Evolutionary conservation across 2,888 invertebrate genomes (phyloP).

Genomic region (Incurvaria masculella): DNA sequence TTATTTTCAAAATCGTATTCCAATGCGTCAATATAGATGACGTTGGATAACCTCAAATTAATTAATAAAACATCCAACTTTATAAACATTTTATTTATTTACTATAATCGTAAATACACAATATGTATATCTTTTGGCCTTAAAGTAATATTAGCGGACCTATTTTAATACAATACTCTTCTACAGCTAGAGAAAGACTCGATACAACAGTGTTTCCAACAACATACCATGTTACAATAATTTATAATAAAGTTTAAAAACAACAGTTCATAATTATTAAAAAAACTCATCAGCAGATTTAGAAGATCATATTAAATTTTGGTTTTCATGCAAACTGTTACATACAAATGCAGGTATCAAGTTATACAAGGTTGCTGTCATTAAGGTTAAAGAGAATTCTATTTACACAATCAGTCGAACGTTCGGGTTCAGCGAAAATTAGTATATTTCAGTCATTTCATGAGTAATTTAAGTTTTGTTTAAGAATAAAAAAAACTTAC

Average conservation of each 20-base stretch:
- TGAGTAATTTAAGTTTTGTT: no score
- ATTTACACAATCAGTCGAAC: no score
- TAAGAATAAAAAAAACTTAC: no score
- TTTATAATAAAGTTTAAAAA: background rate
- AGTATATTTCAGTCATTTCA: no score
- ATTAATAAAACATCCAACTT: background rate
- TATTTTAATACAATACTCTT: conserved; percentile 40
- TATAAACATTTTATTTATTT: conserved; percentile 3
- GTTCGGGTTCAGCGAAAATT: no score
- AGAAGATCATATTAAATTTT: background rate
- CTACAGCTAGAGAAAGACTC: conserved; percentile 40
- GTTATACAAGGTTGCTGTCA: no score
- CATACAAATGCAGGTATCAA: no score
- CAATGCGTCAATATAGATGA: no score
- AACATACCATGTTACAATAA: no score
- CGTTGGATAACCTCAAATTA: no score
- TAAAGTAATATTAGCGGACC: conserved; percentile 46
- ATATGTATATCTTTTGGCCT: conserved; percentile 54
- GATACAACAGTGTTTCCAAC: conserved; percentile 44
- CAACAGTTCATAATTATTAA: background rate
- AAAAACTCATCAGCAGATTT: background rate
- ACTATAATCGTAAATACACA: conserved; percentile 51
- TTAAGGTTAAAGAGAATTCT: no score
- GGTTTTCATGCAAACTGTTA: background rate
- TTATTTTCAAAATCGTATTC: no score